Evolutionary conservation across 2,888 invertebrate species (phyloP).

Genomic region (Drosophila lacicola): DNA sequence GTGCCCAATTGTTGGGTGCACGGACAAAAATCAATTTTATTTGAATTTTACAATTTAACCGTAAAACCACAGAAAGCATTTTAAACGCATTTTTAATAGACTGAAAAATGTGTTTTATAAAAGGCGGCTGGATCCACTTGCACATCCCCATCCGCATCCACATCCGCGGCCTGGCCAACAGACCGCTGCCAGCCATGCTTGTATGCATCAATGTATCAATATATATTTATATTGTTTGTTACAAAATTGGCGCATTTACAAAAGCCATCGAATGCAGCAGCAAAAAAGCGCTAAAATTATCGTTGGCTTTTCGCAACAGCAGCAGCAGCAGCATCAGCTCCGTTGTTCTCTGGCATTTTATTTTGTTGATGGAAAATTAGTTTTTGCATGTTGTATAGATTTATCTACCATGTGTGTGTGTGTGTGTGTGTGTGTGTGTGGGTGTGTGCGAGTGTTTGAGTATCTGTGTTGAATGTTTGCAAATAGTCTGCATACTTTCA

Average conservation of each 20-base stretch:
- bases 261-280: slow-evolving; percentile 60
- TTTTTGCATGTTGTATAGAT: slow-evolving; percentile 70
- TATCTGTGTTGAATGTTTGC: slow-evolving; percentile 66
- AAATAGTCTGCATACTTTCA: slow-evolving; percentile 79
- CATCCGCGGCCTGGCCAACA: not conserved
- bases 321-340: slow-evolving; percentile 9
- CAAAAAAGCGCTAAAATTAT: slow-evolving; percentile 74
- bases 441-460: slow-evolving; percentile 29
- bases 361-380: slow-evolving; percentile 76
- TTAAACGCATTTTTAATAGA: slow-evolving; percentile 83
- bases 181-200: slow-evolving; percentile 16
- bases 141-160: not conserved
- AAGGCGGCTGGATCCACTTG: slow-evolving; percentile 35
- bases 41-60: slow-evolving; percentile 82
- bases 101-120: slow-evolving; percentile 82
- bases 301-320: slow-evolving; percentile 58
- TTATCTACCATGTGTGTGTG: slow-evolving; percentile 42
- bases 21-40: slow-evolving; percentile 76
- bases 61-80: slow-evolving; percentile 79
- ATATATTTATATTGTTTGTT: slow-evolving; percentile 75
- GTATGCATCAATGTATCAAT: slow-evolving; percentile 55
- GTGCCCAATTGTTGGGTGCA: slow-evolving; percentile 10
- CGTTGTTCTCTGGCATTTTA: slow-evolving; percentile 56
- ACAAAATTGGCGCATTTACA: slow-evolving; percentile 77
- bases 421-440: slow-evolving; percentile 27